Base-by-base conservation (phyloP, 1,140 invertebrate species). In the Bombyx mandarina region DNA sequence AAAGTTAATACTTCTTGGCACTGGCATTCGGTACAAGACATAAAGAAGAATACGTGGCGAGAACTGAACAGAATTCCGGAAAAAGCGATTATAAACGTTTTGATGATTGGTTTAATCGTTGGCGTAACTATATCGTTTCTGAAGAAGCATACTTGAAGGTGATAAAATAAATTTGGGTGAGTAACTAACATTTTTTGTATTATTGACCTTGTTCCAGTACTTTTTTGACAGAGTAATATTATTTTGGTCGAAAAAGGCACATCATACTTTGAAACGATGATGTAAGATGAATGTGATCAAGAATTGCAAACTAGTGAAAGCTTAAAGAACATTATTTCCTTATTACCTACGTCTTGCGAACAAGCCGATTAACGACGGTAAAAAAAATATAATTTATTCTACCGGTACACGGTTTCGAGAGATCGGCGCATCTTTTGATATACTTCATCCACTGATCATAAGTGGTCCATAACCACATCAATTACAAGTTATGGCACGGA, bases 391-490 rank as follows among this genome's bases (percentile, higher is more conserved):
- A 35, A 35, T 35, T 35, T 35, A 35, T 35, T 35, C 26, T 35
- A 35, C 26, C 26, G 0, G 4, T 35, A 35, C 1, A 35, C 4
- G 26, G 26, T 35, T 35, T 35, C 26, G 4, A 35, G 26, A 35
- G 26, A 35, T 35, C 26, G 26, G 26, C 26, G 26, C 26, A 35
- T 35, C 26, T 35, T 35, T 35, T 35, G 26, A 35, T 0, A 35
- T 35, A 35, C 26, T 35, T 35, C 26, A 54, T 43, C 43, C 52
- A 43, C 47, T 51, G 45, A 42, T 22, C 45, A 46, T 63, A 59
- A 59, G 61, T 57, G 50, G 54, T 57, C 55, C 49, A 54, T 46
- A 54, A 54, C 57, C 50, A 59, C 61, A 63, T 63, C 57, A 63
- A 63, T 63, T 59, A 63, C 49, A 56, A 42, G 57, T 57, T 55